These are phyloP conservation scores for Onychorhynchus coronatus DNA, from an alignment of 2,113 vertebrate species.

Conservation along the genomic window DNA sequence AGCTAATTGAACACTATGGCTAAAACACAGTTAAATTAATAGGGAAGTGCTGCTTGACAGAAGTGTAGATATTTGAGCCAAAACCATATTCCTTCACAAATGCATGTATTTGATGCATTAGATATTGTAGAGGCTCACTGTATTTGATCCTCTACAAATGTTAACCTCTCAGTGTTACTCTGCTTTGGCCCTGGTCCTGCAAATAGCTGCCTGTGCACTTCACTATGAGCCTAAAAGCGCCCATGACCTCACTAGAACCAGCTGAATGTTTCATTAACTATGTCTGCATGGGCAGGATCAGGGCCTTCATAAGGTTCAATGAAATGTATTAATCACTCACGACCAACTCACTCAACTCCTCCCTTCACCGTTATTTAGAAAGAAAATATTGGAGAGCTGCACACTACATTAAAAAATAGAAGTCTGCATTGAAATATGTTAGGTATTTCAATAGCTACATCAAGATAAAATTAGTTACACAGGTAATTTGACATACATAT, in stretches of 20 bases:
- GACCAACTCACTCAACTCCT: conserved; percentile 47
- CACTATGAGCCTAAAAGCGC: background rate
- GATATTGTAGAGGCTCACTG: background rate
- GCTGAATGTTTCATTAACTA: background rate
- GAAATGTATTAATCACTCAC: conserved; percentile 30
- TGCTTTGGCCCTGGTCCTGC: background rate
- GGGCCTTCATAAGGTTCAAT: conserved; percentile 42
- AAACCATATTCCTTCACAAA: background rate
- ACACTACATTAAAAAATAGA: background rate
- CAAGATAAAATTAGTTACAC: background rate
- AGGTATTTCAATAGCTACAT: conserved; percentile 8
- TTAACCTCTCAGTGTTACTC: background rate
- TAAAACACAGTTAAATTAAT: background rate
- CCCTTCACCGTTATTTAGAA: background rate
- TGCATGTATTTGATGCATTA: background rate
- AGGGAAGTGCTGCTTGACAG: background rate
- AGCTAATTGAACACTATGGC: background rate
- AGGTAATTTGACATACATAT: background rate
- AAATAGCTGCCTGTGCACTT: background rate
- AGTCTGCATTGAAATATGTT: conserved; percentile 11
- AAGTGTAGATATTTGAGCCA: background rate
- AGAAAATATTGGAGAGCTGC: conserved; percentile 25
- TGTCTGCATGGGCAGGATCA: background rate
- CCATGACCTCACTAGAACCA: background rate
- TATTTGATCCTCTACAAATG: background rate